Evolutionary conservation across 2,888 invertebrate species (phyloP).

Genomic region (Drosophila pegasa): DNA sequence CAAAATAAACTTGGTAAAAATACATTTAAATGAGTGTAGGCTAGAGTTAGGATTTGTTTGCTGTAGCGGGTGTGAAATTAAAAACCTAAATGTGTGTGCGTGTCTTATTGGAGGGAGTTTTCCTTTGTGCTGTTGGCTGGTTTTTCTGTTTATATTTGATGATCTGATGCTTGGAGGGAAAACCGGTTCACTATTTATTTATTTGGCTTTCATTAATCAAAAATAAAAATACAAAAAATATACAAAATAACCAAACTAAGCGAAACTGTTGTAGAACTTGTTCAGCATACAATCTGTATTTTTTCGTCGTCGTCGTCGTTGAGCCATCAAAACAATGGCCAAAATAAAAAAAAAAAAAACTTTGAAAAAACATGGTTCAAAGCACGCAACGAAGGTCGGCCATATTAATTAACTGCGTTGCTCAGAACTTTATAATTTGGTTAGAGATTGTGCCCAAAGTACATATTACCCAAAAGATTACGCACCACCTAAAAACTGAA

Average conservation of each 20-base stretch:
- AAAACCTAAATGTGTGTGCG: conserved; percentile 15
- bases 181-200: conserved; percentile 70
- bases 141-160: conserved; percentile 46
- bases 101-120: conserved; percentile 16
- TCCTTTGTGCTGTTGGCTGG: conserved; percentile 11
- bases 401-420: conserved; percentile 17
- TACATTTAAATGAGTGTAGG: conserved; percentile 41
- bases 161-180: conserved; percentile 43
- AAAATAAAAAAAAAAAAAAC: conserved; percentile 19
- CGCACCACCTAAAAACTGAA: conserved; percentile 1
- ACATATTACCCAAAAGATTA: conserved; percentile 24
- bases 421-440: conserved; percentile 9
- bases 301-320: neutral
- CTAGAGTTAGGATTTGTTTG: conserved; percentile 16
- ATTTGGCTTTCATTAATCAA: conserved; percentile 67
- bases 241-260: conserved; percentile 25
- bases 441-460: conserved; percentile 25
- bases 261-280: conserved; percentile 66
- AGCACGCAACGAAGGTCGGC: conserved; percentile 67
- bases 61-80: conserved; percentile 59
- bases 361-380: conserved; percentile 56
- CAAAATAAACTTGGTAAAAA: conserved; percentile 35
- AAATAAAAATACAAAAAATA: conserved; percentile 19
- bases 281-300: conserved; percentile 51
- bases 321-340: conserved; percentile 50